Conservation (phyloP, 1,140 invertebrate genomes). For the Pectinophora gossypiella region DNA sequence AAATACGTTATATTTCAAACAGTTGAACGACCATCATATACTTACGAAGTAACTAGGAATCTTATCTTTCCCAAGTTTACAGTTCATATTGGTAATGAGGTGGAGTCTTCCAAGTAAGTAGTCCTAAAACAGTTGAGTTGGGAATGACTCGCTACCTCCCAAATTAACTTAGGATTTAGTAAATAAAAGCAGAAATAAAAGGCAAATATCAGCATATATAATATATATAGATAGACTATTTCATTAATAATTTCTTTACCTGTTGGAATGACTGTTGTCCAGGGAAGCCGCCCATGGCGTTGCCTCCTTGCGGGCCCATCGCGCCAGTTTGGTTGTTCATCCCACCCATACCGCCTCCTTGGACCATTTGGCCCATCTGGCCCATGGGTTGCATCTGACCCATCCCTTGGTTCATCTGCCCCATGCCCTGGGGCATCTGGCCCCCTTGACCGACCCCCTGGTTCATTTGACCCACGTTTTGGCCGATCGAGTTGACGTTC, state of each 20-base stretch:
- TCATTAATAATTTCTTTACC: conserved; percentile 31
- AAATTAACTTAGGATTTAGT: no score
- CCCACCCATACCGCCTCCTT: conserved; percentile 59
- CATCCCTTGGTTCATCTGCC: conserved; percentile 71
- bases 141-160: no score
- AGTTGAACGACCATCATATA: no score
- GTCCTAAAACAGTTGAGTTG: no score
- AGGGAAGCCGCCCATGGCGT: conserved; percentile 72
- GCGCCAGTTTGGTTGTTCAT: conserved; percentile 64
- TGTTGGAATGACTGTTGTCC: conserved; percentile 74
- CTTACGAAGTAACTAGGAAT: no score
- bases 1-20: no score
- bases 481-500: conserved; percentile 53
- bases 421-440: conserved; percentile 69
- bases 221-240: no score
- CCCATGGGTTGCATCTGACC: conserved; percentile 73
- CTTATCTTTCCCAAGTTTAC: no score
- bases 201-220: conserved; percentile 1
- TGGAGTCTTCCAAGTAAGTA: no score
- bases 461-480: conserved; percentile 64
- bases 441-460: conserved; percentile 57
- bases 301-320: conserved; percentile 75
- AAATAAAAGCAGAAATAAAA: no score
- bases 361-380: conserved; percentile 70
- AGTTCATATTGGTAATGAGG: no score